Conservation (phyloP, 1,140 invertebrate genomes). For the Calliopsis andreniformis region DNA sequence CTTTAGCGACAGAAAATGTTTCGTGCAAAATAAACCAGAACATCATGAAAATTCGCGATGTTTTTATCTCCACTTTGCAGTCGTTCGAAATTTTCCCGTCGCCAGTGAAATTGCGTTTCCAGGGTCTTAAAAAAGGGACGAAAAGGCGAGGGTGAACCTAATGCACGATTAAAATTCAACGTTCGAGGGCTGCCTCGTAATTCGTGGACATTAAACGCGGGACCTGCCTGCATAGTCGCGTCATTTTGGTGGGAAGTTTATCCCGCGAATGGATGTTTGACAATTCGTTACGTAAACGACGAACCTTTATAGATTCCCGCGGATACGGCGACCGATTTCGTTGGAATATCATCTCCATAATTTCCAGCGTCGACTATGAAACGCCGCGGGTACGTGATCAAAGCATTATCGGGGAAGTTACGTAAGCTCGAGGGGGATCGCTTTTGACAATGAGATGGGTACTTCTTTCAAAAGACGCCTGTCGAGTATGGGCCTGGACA, state of each 20-base stretch:
- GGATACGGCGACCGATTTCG: slow-evolving; percentile 10
- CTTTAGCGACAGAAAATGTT: too few species aligned
- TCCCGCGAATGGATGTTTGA: slow-evolving; percentile 11
- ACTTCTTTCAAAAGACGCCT: background rate
- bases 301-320: slow-evolving; percentile 3
- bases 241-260: background rate
- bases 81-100: too few species aligned
- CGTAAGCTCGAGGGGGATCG: background rate
- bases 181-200: background rate
- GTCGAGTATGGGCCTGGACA: background rate
- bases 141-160: background rate
- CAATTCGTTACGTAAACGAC: slow-evolving; percentile 32
- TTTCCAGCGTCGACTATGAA: slow-evolving; percentile 2
- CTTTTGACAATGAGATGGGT: background rate
- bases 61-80: too few species aligned
- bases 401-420: slow-evolving; percentile 6
- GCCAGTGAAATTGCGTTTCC: too few species aligned
- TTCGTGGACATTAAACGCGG: background rate
- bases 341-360: slow-evolving; percentile 33
- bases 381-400: slow-evolving; percentile 11
- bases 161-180: slow-evolving; percentile 2
- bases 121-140: background rate
- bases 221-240: background rate
- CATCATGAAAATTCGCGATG: too few species aligned
- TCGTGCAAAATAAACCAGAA: too few species aligned